Percentiles rank a stretch among this genome's conserved stretches.
Evolutionary conservation across 2,113 vertebrate species (phyloP).

Genomic region (Oreochromis niloticus): DNA sequence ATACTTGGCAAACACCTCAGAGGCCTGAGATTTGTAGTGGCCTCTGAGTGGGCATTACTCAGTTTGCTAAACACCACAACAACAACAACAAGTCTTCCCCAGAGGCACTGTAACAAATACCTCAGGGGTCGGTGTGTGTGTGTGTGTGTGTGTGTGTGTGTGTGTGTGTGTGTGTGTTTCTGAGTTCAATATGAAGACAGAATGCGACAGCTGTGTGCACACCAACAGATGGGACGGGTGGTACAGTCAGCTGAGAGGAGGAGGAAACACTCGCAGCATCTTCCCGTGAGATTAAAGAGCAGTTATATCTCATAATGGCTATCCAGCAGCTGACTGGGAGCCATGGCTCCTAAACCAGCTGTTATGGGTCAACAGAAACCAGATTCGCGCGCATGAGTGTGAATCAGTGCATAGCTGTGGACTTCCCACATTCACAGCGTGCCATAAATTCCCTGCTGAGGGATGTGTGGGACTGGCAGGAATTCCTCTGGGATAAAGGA

Average conservation of each 20-base stretch:
- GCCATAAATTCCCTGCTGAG: constrained; percentile 46
- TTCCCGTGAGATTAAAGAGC: constrained; percentile 20
- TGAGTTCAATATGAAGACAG: not conserved
- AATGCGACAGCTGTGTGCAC: constrained; percentile 54
- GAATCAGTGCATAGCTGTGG: constrained; percentile 11
- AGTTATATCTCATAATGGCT: constrained; percentile 35
- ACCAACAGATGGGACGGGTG: constrained; percentile 40
- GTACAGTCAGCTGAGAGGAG: constrained; percentile 15
- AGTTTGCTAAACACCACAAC: constrained; percentile 25
- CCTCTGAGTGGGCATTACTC: constrained; percentile 29
- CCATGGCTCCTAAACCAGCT: constrained; percentile 35
- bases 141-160: too few species aligned
- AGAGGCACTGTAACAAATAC: constrained; percentile 20
- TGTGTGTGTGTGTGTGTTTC: too few species aligned
- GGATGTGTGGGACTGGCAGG: constrained; percentile 54
- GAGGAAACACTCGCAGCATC: constrained; percentile 2
- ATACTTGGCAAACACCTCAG: not conserved
- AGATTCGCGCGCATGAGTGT: constrained; percentile 30
- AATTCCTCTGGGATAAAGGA: constrained; percentile 47
- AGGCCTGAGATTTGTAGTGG: constrained; percentile 9
- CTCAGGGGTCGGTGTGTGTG: not conserved
- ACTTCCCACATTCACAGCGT: constrained; percentile 51
- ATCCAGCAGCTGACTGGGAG: constrained; percentile 37
- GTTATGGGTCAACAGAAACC: constrained; percentile 47
- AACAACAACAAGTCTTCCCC: not conserved